These are phyloP conservation scores for Amiota minor DNA, from an alignment of 2,888 invertebrate genomes.

Conservation along the genomic window DNA sequence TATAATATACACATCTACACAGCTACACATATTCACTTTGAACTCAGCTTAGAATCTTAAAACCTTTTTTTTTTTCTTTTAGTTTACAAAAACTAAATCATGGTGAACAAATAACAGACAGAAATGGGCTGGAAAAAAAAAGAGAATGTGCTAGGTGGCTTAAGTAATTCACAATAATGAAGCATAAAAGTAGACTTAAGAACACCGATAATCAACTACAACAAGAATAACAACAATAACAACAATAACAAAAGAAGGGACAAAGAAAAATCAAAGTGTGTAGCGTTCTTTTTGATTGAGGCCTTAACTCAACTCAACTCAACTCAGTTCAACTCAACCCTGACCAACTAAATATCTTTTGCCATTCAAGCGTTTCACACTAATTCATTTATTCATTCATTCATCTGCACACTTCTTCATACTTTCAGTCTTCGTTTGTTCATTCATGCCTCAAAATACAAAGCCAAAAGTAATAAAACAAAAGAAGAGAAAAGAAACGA, in stretches of 20 bases:
- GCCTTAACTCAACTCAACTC: neutral
- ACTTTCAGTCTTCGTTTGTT: neutral
- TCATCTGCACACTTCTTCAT: neutral
- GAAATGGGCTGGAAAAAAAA: too few species aligned
- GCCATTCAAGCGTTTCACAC: conserved; percentile 13
- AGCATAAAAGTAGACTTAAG: conserved; percentile 23
- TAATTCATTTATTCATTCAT: conserved; percentile 20
- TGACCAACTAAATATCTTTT: conserved; percentile 10
- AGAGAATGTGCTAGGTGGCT: too few species aligned
- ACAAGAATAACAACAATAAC: neutral
- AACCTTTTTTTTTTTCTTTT: too few species aligned
- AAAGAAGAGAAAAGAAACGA: conserved; percentile 11
- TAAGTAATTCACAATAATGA: conserved; percentile 25
- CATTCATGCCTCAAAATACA: conserved; percentile 19
- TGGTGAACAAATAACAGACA: too few species aligned
- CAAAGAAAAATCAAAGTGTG: too few species aligned
- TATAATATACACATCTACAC: neutral
- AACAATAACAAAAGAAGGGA: neutral
- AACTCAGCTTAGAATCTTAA: neutral
- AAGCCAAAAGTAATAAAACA: conserved; percentile 14
- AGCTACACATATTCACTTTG: neutral
- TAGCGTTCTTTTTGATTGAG: too few species aligned
- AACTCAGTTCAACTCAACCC: neutral
- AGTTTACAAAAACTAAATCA: too few species aligned
- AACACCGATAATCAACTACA: neutral